Evolutionary conservation across 2,113 vertebrate genomes (phyloP).

Genomic region (Turnix velox): DNA sequence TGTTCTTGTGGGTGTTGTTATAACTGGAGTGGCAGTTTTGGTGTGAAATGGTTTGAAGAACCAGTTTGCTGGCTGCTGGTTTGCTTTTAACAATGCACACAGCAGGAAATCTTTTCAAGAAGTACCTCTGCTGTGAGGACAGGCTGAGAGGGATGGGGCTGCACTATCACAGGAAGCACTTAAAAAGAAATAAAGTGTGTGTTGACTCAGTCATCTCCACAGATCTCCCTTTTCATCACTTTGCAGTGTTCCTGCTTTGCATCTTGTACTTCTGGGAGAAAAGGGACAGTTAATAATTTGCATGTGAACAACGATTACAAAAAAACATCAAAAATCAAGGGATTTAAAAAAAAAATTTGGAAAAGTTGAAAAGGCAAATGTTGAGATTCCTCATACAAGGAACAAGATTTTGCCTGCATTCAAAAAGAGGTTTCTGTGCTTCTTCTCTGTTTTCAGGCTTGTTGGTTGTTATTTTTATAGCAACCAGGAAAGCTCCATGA

Average conservation of each 20-base stretch:
- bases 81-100: background rate
- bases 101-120: background rate
- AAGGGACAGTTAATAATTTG: background rate
- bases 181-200: background rate
- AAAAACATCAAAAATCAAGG: conserved; percentile 1
- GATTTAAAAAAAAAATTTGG: background rate
- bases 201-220: background rate
- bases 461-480: background rate
- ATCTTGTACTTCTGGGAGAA: background rate
- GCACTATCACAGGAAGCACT: background rate
- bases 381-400: background rate
- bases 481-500: background rate
- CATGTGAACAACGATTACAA: background rate
- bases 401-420: background rate
- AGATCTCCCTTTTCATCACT: background rate
- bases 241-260: background rate
- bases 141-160: no score
- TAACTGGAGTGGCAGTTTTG: background rate
- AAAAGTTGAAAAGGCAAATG: background rate
- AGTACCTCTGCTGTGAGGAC: no score
- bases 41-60: background rate
- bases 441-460: background rate
- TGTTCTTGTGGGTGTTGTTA: conserved; percentile 17
- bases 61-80: background rate
- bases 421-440: background rate